Conservation (phyloP, 23 tunicate species). For the Phallusia fumigata region DNA sequence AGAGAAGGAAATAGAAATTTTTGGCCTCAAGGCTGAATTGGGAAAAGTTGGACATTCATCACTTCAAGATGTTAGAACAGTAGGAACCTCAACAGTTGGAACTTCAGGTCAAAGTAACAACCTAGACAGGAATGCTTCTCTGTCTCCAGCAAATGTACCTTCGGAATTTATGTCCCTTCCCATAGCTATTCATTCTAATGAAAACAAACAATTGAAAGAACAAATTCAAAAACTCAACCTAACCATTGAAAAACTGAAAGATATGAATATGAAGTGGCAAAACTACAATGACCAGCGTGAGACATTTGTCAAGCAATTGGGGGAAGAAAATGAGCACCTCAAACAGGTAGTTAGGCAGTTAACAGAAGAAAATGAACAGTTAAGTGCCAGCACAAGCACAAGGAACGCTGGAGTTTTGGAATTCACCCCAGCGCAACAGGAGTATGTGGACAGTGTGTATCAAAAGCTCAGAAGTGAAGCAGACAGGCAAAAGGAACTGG, state of each 20-base stretch:
- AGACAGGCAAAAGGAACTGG: constrained; percentile 10
- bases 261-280: constrained; percentile 22
- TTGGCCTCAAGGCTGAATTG: neutral
- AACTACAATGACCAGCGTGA: constrained; percentile 4
- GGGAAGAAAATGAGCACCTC: neutral
- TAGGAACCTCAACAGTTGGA: neutral
- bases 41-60: neutral
- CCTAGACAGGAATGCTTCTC: neutral
- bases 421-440: constrained; percentile 15
- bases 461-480: constrained; percentile 13
- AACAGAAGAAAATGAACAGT: neutral
- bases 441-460: constrained; percentile 4
- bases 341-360: neutral
- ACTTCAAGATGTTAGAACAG: neutral
- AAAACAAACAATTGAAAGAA: neutral
- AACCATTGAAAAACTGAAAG: neutral
- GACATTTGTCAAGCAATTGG: neutral
- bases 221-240: neutral
- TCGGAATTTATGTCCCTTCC: neutral
- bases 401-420: neutral
- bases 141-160: neutral
- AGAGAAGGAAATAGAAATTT: neutral
- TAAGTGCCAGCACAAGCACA: neutral
- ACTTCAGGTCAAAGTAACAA: too few species aligned
- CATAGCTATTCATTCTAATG: neutral